Percentiles rank a stretch among this genome's conserved stretches.
These are phyloP conservation scores for Agrilus mali DNA, from an alignment of 2,888 invertebrate species.

Conservation along the genomic window DNA sequence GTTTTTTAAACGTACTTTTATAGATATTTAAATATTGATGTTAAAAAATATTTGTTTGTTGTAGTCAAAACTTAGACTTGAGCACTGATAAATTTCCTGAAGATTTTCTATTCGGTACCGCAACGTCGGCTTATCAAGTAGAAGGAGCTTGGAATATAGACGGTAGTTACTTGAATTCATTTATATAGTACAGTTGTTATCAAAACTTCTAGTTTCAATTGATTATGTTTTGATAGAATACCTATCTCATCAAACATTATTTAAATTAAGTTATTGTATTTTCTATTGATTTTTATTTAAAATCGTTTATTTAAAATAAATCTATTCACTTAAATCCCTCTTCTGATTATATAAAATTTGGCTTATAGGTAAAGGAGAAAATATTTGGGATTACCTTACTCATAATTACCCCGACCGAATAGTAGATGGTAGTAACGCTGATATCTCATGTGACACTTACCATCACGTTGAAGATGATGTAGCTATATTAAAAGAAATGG, in stretches of 20 bases:
- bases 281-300: too few species aligned
- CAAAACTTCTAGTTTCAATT: too few species aligned
- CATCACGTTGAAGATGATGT: constrained; percentile 45
- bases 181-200: too few species aligned
- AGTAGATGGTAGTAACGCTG: constrained; percentile 41
- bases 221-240: too few species aligned
- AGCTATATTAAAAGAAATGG: constrained; percentile 45
- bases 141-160: constrained; percentile 41
- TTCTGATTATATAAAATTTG: constrained; percentile 11
- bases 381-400: constrained; percentile 53
- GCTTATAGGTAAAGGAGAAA: constrained; percentile 41
- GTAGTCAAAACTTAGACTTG: too few species aligned
- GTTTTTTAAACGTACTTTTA: too few species aligned
- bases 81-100: constrained; percentile 31
- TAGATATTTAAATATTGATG: too few species aligned
- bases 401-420: constrained; percentile 37
- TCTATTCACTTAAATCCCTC: too few species aligned
- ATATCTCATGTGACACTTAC: constrained; percentile 50
- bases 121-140: constrained; percentile 43
- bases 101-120: constrained; percentile 42
- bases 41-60: too few species aligned
- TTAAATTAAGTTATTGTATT: too few species aligned
- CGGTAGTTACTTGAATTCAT: constrained; percentile 16
- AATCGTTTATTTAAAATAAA: too few species aligned
- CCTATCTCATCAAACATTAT: too few species aligned